These are phyloP conservation scores for Chloroceryle aenea DNA, from an alignment of 2,113 vertebrate genomes.

Conservation along the genomic window DNA sequence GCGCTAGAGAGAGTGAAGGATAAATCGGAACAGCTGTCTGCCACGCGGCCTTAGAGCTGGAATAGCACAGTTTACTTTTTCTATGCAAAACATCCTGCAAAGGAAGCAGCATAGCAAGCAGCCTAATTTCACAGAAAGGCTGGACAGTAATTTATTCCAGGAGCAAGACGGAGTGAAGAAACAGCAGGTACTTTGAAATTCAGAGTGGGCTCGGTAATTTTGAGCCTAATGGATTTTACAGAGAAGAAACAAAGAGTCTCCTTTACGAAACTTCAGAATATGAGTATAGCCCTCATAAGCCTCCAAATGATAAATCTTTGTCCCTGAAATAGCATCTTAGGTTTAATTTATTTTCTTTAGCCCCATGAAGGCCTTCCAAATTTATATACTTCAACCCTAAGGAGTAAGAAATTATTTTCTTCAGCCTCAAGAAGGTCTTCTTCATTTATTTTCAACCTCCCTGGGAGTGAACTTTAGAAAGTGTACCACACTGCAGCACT, in stretches of 20 bases:
- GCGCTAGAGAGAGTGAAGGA: not conserved
- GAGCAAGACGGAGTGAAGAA: not conserved
- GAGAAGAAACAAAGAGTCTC: constrained; percentile 11
- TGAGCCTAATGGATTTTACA: constrained; percentile 58
- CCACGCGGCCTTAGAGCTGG: not conserved
- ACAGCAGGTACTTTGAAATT: constrained; percentile 35
- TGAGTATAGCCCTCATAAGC: not conserved
- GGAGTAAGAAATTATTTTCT: constrained; percentile 76
- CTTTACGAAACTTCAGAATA: constrained; percentile 35
- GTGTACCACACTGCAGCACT: not conserved
- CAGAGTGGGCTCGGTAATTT: not conserved
- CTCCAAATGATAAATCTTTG: constrained; percentile 73
- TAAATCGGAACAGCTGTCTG: constrained; percentile 1
- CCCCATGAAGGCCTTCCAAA: constrained; percentile 54
- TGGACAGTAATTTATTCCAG: constrained; percentile 54
- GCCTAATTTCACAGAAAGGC: constrained; percentile 32
- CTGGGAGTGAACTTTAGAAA: constrained; percentile 35
- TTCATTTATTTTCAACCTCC: constrained; percentile 74
- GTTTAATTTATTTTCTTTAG: constrained; percentile 79
- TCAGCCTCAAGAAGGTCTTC: constrained; percentile 63
- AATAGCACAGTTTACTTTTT: constrained; percentile 52
- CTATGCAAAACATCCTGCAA: constrained; percentile 36
- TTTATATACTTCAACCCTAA: constrained; percentile 61
- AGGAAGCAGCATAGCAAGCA: constrained; percentile 16
- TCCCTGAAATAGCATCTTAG: constrained; percentile 73